Base-by-base conservation (phyloP, 2,888 invertebrate genomes). In the Andrena trimmerana region DNA sequence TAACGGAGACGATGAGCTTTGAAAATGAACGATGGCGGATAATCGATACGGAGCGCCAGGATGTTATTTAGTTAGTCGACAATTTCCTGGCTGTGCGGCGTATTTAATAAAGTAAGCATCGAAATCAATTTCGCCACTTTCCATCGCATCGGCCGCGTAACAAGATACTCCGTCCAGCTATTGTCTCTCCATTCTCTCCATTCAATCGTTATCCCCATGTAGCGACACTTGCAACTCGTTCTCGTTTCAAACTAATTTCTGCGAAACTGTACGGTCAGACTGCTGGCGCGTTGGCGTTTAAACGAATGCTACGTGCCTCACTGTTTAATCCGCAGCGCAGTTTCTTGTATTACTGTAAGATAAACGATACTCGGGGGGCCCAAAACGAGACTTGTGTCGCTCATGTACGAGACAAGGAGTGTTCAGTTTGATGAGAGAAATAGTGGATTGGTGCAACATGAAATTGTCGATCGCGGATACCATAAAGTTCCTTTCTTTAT, bases 11-110 rank as follows among this genome's bases (percentile, higher is more conserved):
- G 77, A 83, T 69, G 72, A 72, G 83, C 71, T 82, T 54, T 50
- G 71, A 69, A 65, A 73, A 83, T 73, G 83, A 81, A 71, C 82
- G 82, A 76, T 67, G 82, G 70, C 82, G 82, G 83, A 76, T 82
- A 82, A 82, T 81, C 82, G 76, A 82, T 82, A 71, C 67, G 66
- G 27, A 20, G 65, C 75, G 82, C 48, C 54, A 29, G 62, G 54
- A 48, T 68, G 67, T 66, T 75, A 67, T 82, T 82, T 59, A 70
- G 75, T 81, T 81, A 81, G 81, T 36, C 74, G 60, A 10, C 68
- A 75, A 70, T 74, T 81, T 63, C 70, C 70, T 13, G 66, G 31
- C 62, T 31, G 63, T 27, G 52, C 8, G 27, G 54, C 27, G 65
- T 52, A 31, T 81, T 76, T 78, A 74, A 81, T 81, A 81, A 81